Evolutionary conservation across 2,888 invertebrate species (phyloP).

Genomic region (Pardosa pseudoannulata): DNA sequence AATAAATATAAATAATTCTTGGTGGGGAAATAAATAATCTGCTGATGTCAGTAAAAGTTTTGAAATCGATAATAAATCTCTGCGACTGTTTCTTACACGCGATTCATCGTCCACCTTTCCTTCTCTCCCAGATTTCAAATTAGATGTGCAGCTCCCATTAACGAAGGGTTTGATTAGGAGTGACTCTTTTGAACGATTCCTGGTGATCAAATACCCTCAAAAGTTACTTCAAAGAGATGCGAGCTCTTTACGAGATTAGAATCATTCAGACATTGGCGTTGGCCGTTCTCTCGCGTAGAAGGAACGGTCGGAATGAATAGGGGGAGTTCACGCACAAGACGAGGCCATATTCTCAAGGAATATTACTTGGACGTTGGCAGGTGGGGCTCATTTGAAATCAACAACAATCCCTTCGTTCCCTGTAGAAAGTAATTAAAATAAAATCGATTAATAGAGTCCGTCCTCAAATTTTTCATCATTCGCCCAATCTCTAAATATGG

Average conservation of each 20-base stretch:
- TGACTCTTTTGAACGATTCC: conserved; percentile 19
- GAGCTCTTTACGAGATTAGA: conserved; percentile 15
- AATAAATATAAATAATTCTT: conserved; percentile 1
- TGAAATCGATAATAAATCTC: conserved; percentile 1
- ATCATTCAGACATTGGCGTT: conserved; percentile 16
- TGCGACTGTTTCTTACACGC: not conserved
- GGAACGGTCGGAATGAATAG: not conserved
- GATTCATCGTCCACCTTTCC: no score
- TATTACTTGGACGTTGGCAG: conserved; percentile 6
- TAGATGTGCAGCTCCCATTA: conserved; percentile 10
- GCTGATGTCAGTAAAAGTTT: conserved; percentile 10
- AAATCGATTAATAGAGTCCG: conserved; percentile 4
- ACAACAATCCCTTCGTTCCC: not conserved
- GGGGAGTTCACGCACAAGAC: not conserved
- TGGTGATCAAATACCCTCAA: conserved; percentile 8
- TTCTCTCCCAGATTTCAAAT: not conserved
- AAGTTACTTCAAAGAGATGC: conserved; percentile 19
- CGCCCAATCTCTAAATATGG: no score
- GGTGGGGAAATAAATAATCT: not conserved
- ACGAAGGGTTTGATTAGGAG: conserved; percentile 17
- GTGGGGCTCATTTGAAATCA: not conserved
- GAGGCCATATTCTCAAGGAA: not conserved
- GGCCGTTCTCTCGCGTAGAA: not conserved
- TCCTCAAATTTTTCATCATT: no score
- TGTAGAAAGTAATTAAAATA: not conserved